Evolutionary conservation across 2,797 vertebrate species (phyloP).

Genomic region (Myripristis jacobus): DNA sequence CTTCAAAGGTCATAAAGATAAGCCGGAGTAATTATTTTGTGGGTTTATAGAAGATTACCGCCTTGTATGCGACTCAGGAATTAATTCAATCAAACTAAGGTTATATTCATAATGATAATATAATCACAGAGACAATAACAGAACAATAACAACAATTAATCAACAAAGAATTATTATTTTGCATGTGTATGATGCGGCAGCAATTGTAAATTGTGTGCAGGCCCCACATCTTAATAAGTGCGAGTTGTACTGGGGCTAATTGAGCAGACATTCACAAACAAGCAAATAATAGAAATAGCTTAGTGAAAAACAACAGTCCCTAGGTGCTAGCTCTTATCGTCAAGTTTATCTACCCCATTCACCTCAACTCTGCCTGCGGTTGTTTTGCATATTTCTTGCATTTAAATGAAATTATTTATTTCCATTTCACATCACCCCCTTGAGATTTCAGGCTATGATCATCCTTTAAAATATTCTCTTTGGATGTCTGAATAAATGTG

Average conservation of each 20-base stretch:
- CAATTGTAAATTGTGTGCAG: constrained; percentile 38
- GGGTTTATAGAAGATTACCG: constrained; percentile 59
- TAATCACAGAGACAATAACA: constrained; percentile 42
- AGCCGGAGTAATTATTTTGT: constrained; percentile 64
- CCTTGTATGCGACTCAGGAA: constrained; percentile 45
- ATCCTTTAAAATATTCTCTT: constrained; percentile 29
- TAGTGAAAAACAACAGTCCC: constrained; percentile 54
- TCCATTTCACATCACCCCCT: constrained; percentile 46
- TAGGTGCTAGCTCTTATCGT: constrained; percentile 44
- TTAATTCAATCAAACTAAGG: constrained; percentile 58
- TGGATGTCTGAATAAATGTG: constrained; percentile 33
- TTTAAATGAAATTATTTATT: constrained; percentile 64
- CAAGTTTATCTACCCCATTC: constrained; percentile 47
- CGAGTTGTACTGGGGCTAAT: constrained; percentile 44
- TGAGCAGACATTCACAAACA: constrained; percentile 55
- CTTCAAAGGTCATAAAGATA: constrained; percentile 69
- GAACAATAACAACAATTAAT: constrained; percentile 58
- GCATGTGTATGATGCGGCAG: constrained; percentile 36
- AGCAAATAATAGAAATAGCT: constrained; percentile 65
- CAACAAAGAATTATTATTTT: constrained; percentile 53
- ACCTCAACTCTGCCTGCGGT: constrained; percentile 52
- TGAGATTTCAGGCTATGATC: constrained; percentile 43
- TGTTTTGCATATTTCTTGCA: constrained; percentile 48
- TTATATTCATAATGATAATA: background rate
- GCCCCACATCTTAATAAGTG: constrained; percentile 48